These are phyloP conservation scores for Dinoponera quadriceps DNA, from an alignment of 1,140 invertebrate species.

Conservation along the genomic window DNA sequence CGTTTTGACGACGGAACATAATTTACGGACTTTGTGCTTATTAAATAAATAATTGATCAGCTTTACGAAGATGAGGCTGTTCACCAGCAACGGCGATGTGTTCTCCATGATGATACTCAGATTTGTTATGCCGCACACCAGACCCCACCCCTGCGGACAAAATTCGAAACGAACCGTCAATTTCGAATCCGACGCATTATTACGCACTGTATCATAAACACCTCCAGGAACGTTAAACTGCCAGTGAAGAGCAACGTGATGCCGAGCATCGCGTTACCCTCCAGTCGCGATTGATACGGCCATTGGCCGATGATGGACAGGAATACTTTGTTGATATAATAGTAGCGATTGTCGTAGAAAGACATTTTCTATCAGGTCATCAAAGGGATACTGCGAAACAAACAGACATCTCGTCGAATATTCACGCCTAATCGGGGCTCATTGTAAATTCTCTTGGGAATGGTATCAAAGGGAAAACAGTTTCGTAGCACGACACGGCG, in stretches of 20 bases:
- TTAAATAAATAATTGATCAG: constrained; percentile 18
- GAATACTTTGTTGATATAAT: constrained; percentile 25
- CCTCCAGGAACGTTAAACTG: constrained; percentile 5
- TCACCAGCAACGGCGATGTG: not conserved
- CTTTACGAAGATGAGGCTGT: constrained; percentile 7
- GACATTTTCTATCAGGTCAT: constrained; percentile 1
- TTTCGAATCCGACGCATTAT: not conserved
- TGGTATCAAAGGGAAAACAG: not conserved
- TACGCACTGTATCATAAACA: not conserved
- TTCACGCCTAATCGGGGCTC: not conserved
- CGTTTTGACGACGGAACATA: not conserved
- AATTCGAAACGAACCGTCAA: not conserved
- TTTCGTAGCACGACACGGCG: not conserved
- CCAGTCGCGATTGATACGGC: constrained; percentile 34
- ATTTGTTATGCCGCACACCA: constrained; percentile 24
- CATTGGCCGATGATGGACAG: constrained; percentile 19
- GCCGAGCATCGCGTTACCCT: not conserved
- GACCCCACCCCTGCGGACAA: not conserved
- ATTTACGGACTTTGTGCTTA: constrained; percentile 28
- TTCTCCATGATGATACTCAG: constrained; percentile 29
- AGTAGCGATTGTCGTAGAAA: constrained; percentile 34
- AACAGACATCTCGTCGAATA: not conserved
- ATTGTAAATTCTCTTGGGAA: not conserved
- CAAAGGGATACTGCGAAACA: not conserved
- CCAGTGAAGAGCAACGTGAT: constrained; percentile 2